Evolutionary conservation across 2,888 invertebrate genomes (phyloP).

Genomic region (Drosophila recens): DNA sequence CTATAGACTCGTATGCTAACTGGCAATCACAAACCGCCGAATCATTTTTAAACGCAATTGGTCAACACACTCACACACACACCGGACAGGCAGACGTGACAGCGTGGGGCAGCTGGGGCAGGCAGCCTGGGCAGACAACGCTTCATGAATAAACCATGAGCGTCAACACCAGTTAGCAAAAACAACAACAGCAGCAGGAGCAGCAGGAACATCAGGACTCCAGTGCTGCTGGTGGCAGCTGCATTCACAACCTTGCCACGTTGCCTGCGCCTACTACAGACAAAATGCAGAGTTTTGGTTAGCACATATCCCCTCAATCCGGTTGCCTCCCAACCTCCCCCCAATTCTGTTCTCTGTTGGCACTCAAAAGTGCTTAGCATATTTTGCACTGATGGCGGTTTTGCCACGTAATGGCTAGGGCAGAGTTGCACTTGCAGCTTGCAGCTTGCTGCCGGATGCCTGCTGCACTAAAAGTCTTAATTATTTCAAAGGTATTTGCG

Average conservation of each 20-base stretch:
- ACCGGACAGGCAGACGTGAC: slow-evolving; percentile 27
- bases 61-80: slow-evolving; percentile 55
- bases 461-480: slow-evolving; percentile 68
- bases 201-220: slow-evolving; percentile 7
- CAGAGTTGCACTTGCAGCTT: slow-evolving; percentile 31
- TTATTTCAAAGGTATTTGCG: slow-evolving; percentile 69
- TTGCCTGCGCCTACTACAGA: slow-evolving; percentile 4
- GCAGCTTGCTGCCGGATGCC: slow-evolving; percentile 1
- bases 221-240: slow-evolving; percentile 33
- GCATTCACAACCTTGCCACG: slow-evolving; percentile 10
- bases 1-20: slow-evolving; percentile 46
- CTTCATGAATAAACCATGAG: slow-evolving; percentile 69
- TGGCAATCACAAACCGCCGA: slow-evolving; percentile 69
- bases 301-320: slow-evolving; percentile 6
- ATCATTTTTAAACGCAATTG: slow-evolving; percentile 70
- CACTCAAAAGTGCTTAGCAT: slow-evolving; percentile 71
- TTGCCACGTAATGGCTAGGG: slow-evolving; percentile 57
- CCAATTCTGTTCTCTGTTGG: slow-evolving; percentile 6
- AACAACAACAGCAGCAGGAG: slow-evolving; percentile 39
- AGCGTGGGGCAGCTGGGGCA: slow-evolving; percentile 6
- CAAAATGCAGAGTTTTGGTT: slow-evolving; percentile 18
- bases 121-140: slow-evolving; percentile 29
- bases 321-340: not conserved
- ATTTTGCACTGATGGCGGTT: slow-evolving; percentile 66
- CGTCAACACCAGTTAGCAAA: slow-evolving; percentile 70